phyloP scores from a whole-genome alignment of 2,113 vertebrate genomes.

The Vimba vimba region DNA sequence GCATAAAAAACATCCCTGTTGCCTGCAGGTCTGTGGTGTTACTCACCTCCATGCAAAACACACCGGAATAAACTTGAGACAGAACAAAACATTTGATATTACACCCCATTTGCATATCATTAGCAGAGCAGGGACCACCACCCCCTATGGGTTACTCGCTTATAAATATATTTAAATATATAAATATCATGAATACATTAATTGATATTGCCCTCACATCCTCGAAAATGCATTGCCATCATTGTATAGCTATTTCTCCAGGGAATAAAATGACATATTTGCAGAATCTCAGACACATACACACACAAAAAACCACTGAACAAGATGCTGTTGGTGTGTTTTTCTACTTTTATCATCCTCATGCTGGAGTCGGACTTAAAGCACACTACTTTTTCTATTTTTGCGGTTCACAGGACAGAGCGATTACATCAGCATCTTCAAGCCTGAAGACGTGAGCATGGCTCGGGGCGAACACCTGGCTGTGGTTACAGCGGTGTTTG shows the following conservation, averaged over 20 bases:
- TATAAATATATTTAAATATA: slow-evolving; percentile 86
- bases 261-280: slow-evolving; percentile 56
- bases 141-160: slow-evolving; percentile 74
- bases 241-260: slow-evolving; percentile 56
- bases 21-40: slow-evolving; percentile 49
- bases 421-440: slow-evolving; percentile 73
- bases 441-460: slow-evolving; percentile 68
- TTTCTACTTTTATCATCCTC: neutral
- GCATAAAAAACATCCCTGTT: slow-evolving; percentile 54
- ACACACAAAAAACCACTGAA: slow-evolving; percentile 8
- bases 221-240: slow-evolving; percentile 60
- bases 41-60: slow-evolving; percentile 60
- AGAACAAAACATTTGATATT: slow-evolving; percentile 73
- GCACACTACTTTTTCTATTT: slow-evolving; percentile 63
- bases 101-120: slow-evolving; percentile 79
- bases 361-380: slow-evolving; percentile 16
- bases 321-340: neutral
- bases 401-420: slow-evolving; percentile 72
- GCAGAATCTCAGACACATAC: slow-evolving; percentile 49
- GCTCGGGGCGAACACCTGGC: slow-evolving; percentile 75
- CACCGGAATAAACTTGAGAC: slow-evolving; percentile 64
- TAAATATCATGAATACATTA: slow-evolving; percentile 83
- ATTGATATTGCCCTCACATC: slow-evolving; percentile 67
- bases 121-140: slow-evolving; percentile 69
- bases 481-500: slow-evolving; percentile 65